These are phyloP conservation scores for Scaptomyza tumidula DNA, from an alignment of 2,888 invertebrate species.

Conservation along the genomic window DNA sequence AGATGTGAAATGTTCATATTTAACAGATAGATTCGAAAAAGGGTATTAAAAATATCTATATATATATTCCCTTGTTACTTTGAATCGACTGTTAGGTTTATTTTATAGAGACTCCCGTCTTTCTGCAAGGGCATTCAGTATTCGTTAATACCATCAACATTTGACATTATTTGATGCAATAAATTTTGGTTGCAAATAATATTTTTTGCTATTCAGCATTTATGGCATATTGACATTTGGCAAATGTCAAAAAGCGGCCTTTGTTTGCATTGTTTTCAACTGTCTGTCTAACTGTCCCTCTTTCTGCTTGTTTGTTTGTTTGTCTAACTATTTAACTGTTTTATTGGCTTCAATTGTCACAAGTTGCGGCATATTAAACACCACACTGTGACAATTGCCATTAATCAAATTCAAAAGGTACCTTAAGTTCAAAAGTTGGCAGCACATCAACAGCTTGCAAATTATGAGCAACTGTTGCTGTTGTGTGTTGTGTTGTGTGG, in stretches of 20 bases:
- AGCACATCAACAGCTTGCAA: constrained; percentile 53
- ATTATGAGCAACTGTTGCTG: constrained; percentile 61
- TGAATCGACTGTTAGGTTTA: too few relatives aligned
- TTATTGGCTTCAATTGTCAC: constrained; percentile 46
- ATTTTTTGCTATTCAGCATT: constrained; percentile 29
- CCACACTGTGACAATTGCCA: constrained; percentile 27
- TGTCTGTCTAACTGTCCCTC: constrained; percentile 11
- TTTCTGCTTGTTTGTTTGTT: background rate
- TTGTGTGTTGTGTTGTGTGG: constrained; percentile 45
- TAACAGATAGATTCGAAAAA: too few relatives aligned
- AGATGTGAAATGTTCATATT: too few relatives aligned
- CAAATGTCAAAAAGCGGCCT: constrained; percentile 73
- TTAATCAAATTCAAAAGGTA: constrained; percentile 49
- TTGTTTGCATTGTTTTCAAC: constrained; percentile 50
- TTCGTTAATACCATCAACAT: background rate
- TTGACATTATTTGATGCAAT: constrained; percentile 7
- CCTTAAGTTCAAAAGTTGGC: constrained; percentile 53
- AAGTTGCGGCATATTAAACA: constrained; percentile 20
- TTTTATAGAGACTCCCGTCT: too few relatives aligned
- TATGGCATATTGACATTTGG: constrained; percentile 72
- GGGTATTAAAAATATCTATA: too few relatives aligned
- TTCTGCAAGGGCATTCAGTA: background rate
- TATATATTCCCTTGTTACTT: too few relatives aligned
- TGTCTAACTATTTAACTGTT: constrained; percentile 26
- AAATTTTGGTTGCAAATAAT: constrained; percentile 12